phyloP scores from a whole-genome alignment of 2,797 vertebrate genomes.

The Erpetoichthys calabaricus region DNA sequence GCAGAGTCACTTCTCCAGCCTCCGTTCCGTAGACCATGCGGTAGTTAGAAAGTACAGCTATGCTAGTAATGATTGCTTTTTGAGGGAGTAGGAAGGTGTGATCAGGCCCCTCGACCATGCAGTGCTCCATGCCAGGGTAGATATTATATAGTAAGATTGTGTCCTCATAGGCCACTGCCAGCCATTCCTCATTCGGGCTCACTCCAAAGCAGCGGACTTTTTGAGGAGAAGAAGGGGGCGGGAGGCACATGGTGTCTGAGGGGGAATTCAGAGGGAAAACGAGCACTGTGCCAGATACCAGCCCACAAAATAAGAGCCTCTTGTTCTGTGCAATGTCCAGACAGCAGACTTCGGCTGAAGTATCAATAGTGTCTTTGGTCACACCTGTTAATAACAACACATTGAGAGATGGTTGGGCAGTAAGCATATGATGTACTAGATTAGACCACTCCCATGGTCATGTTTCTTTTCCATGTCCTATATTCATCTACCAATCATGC shows the following conservation, averaged over 20 bases:
- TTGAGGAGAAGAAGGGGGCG: constrained; percentile 48
- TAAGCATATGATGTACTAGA: no score
- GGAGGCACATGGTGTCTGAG: constrained; percentile 53
- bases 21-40: constrained; percentile 46
- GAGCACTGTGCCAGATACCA: constrained; percentile 51
- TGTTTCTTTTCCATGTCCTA: no score
- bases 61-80: constrained; percentile 33
- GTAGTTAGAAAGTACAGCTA: constrained; percentile 34
- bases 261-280: constrained; percentile 52
- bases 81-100: constrained; percentile 36
- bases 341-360: constrained; percentile 45
- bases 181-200: constrained; percentile 37
- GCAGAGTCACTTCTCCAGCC: constrained; percentile 38
- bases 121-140: constrained; percentile 40
- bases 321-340: constrained; percentile 50
- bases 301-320: constrained; percentile 51
- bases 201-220: constrained; percentile 33
- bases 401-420: no score
- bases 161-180: constrained; percentile 45
- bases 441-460: no score
- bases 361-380: constrained; percentile 27
- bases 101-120: constrained; percentile 40
- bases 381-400: constrained; percentile 30
- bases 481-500: no score
- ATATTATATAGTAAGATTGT: constrained; percentile 44